phyloP scores from a whole-genome alignment of 1,140 invertebrate species.

The Camponotus floridanus region DNA sequence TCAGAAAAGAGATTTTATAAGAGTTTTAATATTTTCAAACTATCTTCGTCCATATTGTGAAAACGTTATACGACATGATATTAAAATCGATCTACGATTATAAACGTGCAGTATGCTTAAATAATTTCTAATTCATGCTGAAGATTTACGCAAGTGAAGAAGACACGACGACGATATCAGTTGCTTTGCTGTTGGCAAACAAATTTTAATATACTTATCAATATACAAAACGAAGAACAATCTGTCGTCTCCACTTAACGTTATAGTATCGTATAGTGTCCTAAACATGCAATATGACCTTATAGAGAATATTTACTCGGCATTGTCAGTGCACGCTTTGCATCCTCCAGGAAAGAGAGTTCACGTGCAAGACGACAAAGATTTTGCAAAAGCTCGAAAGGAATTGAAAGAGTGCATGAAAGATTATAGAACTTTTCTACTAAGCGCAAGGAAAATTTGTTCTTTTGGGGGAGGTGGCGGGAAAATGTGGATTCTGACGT shows the following conservation, averaged over 20 bases:
- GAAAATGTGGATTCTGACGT: conserved; percentile 18
- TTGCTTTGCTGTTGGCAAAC: neutral
- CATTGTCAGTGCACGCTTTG: conserved; percentile 63
- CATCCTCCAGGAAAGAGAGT: conserved; percentile 49
- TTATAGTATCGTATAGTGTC: neutral
- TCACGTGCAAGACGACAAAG: conserved; percentile 63
- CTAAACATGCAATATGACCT: conserved; percentile 59
- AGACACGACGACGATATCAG: neutral
- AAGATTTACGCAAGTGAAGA: conserved; percentile 36
- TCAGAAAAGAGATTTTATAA: neutral
- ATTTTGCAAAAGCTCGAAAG: conserved; percentile 71
- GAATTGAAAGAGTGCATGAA: conserved; percentile 65
- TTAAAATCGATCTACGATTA: conserved; percentile 20
- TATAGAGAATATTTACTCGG: conserved; percentile 71
- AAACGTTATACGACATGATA: conserved; percentile 46
- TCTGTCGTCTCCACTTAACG: conserved; percentile 22
- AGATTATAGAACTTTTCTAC: conserved; percentile 68
- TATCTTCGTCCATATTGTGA: conserved; percentile 59
- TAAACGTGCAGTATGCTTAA: conserved; percentile 70
- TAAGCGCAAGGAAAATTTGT: conserved; percentile 61
- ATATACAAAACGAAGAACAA: neutral
- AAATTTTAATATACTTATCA: neutral
- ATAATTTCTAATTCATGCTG: conserved; percentile 61
- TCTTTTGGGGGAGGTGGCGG: neutral
- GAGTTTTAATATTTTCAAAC: conserved; percentile 4